A percentile compares a stretch with the other conserved stretches of the same genome.
Evolutionary conservation across 1,140 invertebrate species (phyloP).

Genomic region (Leptinotarsa defecta): DNA sequence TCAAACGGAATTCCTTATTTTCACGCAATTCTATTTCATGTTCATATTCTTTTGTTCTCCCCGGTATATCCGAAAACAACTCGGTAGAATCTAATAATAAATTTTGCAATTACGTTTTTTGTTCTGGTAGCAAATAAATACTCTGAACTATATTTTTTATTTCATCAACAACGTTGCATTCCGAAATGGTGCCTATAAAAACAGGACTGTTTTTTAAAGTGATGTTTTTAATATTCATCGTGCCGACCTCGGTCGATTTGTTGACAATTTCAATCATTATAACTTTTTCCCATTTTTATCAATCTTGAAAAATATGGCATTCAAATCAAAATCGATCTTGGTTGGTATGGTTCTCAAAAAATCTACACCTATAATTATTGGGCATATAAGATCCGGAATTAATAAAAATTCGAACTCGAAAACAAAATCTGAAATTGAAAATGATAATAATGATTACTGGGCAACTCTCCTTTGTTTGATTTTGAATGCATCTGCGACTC

Average conservation of each 20-base stretch:
- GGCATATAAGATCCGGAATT: background rate
- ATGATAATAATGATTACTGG: background rate
- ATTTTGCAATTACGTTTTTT: background rate
- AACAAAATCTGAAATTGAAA: background rate
- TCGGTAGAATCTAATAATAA: background rate
- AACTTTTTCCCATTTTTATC: background rate
- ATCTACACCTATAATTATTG: constrained; percentile 7
- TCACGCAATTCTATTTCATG: constrained; percentile 11
- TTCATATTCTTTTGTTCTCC: constrained; percentile 5
- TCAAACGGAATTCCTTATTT: constrained; percentile 8
- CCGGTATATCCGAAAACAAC: constrained; percentile 17
- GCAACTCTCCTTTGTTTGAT: constrained; percentile 9
- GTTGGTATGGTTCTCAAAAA: constrained; percentile 12
- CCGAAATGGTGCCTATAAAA: background rate
- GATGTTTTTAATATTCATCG: background rate
- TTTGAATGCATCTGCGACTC: background rate
- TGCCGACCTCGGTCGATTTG: background rate
- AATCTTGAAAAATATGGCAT: background rate
- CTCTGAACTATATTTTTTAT: background rate
- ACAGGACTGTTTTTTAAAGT: background rate
- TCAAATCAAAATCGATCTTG: constrained; percentile 6
- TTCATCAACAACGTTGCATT: background rate
- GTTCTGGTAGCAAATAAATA: background rate
- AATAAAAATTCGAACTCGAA: constrained; percentile 8
- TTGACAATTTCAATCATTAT: background rate